Conservation (phyloP, 2,888 invertebrate species). For the Noctua janthina region DNA sequence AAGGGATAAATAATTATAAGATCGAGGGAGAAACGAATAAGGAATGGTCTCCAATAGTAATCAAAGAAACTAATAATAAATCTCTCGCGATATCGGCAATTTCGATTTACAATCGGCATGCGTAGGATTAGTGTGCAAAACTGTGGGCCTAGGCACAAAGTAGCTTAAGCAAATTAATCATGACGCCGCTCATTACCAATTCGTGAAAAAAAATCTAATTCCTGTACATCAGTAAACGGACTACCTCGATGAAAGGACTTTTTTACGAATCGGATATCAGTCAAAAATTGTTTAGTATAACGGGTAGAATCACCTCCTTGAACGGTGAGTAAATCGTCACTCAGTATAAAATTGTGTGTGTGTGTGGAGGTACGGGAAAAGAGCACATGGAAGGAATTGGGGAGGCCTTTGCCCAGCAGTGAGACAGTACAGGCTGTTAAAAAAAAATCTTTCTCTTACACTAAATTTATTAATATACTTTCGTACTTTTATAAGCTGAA, state of each 20-base stretch:
- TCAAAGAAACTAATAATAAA: neutral
- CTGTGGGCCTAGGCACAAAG: neutral
- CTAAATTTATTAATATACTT: neutral
- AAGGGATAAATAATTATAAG: slow-evolving; percentile 51
- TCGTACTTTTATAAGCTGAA: neutral
- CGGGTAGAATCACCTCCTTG: neutral
- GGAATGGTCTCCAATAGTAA: neutral
- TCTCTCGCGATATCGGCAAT: neutral
- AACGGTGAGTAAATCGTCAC: neutral
- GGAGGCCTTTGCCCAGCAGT: too few species aligned
- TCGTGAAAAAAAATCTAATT: too few species aligned
- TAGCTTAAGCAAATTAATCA: neutral
- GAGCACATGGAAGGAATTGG: too few species aligned
- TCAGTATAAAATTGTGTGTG: neutral
- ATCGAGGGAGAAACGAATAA: neutral
- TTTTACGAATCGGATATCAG: neutral
- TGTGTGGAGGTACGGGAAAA: too few species aligned
- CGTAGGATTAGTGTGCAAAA: neutral
- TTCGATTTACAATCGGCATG: slow-evolving; percentile 2
- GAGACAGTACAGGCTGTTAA: too few species aligned
- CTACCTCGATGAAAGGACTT: neutral
- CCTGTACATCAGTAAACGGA: too few species aligned
- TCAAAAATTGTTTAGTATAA: neutral
- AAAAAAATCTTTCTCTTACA: too few species aligned
- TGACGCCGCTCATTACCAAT: neutral